Conservation (phyloP, 1,140 invertebrate species). For the Melanaphis sacchari region DNA sequence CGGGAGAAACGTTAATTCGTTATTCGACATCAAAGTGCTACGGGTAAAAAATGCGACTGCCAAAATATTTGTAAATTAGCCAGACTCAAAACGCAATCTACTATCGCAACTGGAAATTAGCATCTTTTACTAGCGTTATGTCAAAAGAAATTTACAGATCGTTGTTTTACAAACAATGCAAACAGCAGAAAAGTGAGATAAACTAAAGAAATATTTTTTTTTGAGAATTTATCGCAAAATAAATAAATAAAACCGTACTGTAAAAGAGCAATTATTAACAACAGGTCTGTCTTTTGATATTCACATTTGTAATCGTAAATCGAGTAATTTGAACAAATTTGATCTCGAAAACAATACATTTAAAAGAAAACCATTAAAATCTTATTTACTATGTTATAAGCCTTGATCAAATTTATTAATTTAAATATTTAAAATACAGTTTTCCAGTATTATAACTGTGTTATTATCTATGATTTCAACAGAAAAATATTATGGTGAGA, state of each 20-base stretch:
- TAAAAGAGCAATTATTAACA: not conserved
- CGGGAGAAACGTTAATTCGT: not conserved
- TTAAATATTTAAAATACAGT: not conserved
- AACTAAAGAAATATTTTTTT: not conserved
- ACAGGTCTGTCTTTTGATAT: not conserved
- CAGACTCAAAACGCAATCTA: constrained; percentile 22
- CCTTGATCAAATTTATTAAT: not conserved
- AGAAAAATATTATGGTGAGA: not conserved
- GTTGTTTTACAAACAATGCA: constrained; percentile 12
- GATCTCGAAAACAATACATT: not conserved
- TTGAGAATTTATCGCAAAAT: not conserved
- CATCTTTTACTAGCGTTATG: constrained; percentile 17
- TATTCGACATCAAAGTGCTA: constrained; percentile 18
- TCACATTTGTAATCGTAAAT: not conserved
- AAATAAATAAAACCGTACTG: not conserved
- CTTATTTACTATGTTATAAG: not conserved
- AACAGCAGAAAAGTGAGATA: not conserved
- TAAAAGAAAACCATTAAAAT: not conserved
- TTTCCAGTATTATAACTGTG: not conserved
- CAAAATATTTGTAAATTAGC: constrained; percentile 32
- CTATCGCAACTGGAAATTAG: not conserved
- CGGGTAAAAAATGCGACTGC: constrained; percentile 21
- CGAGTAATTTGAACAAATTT: not conserved
- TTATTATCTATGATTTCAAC: not conserved
- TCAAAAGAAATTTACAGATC: constrained; percentile 13